These are phyloP conservation scores for Ceraclea dissimilis DNA, from an alignment of 2,888 invertebrate species.

Conservation along the genomic window DNA sequence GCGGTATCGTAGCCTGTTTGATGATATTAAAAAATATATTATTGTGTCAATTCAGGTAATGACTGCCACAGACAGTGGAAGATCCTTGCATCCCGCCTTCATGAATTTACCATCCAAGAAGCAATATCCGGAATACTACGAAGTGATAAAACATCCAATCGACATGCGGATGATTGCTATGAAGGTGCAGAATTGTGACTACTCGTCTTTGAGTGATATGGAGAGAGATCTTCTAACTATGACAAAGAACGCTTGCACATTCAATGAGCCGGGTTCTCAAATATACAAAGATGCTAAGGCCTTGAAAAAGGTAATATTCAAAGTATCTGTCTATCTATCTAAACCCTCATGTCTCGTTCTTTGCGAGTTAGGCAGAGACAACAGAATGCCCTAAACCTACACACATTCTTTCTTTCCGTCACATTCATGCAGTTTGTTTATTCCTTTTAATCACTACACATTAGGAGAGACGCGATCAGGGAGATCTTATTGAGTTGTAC, in stretches of 20 bases:
- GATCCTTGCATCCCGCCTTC: slow-evolving; percentile 81
- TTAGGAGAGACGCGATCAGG: too few relatives aligned
- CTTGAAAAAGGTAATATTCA: slow-evolving; percentile 61
- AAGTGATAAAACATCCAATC: slow-evolving; percentile 87
- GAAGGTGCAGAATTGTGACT: slow-evolving; percentile 81
- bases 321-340: not conserved
- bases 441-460: too few relatives aligned
- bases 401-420: too few relatives aligned
- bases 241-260: slow-evolving; percentile 91
- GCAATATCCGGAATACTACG: slow-evolving; percentile 92
- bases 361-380: too few relatives aligned
- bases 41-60: slow-evolving; percentile 57
- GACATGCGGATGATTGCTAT: slow-evolving; percentile 90
- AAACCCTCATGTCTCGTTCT: too few relatives aligned
- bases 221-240: slow-evolving; percentile 85
- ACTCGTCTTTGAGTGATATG: slow-evolving; percentile 69
- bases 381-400: too few relatives aligned
- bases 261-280: slow-evolving; percentile 93
- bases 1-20: too few relatives aligned
- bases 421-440: too few relatives aligned
- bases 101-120: slow-evolving; percentile 87
- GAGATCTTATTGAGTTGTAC: too few relatives aligned
- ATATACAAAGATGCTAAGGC: slow-evolving; percentile 93
- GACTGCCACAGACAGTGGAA: slow-evolving; percentile 77
- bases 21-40: too few relatives aligned